Conservation (phyloP, 2,888 invertebrate genomes). For the Eueremaeus valkanovi region DNA sequence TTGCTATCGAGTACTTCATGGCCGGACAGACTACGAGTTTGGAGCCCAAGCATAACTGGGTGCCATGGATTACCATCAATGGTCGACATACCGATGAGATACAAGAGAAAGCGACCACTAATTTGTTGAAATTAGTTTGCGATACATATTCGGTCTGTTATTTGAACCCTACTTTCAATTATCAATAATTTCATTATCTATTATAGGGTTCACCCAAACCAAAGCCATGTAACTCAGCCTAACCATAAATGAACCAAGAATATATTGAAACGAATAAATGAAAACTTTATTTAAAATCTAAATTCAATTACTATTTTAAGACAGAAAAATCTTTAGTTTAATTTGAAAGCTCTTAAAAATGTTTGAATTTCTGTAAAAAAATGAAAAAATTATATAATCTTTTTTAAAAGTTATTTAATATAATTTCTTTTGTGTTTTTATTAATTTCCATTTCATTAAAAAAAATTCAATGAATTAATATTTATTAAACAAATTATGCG, state of each 20-base stretch:
- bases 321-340: no score
- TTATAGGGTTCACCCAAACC: not conserved
- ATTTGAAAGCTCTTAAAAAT: no score
- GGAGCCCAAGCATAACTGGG: not conserved
- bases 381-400: no score
- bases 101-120: not conserved
- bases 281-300: no score
- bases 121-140: not conserved
- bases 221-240: not conserved
- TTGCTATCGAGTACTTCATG: constrained; percentile 26
- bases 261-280: not conserved
- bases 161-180: not conserved
- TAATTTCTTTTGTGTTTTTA: no score
- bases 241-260: not conserved
- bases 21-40: not conserved
- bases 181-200: not conserved
- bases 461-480: no score
- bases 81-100: not conserved
- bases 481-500: no score
- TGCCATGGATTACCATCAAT: constrained; percentile 10
- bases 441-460: no score
- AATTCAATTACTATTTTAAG: no score
- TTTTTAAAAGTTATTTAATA: no score
- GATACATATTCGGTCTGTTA: not conserved
- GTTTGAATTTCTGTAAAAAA: no score